A percentile compares a stretch with the other conserved stretches of the same genome.
Conservation (phyloP, 2,797 vertebrate species). For the Brachyrhaphis roseni region DNA sequence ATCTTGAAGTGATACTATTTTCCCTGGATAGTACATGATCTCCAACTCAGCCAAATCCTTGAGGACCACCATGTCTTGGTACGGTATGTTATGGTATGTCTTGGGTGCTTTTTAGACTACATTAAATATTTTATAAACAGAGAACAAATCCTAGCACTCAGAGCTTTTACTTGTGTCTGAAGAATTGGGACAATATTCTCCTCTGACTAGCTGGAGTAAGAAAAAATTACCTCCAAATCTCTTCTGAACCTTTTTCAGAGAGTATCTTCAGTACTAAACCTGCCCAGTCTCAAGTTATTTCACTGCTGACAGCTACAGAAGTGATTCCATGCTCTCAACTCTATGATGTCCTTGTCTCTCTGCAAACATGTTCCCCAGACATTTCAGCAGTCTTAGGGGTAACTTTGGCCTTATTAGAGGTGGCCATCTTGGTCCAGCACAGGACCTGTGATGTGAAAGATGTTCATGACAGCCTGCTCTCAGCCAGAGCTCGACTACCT, state of each 20-base stretch:
- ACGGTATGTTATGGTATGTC: no score
- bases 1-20: not conserved
- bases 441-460: conserved; percentile 33
- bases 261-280: conserved; percentile 1
- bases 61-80: conserved; percentile 1
- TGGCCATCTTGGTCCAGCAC: conserved; percentile 14
- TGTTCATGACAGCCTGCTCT: conserved; percentile 37
- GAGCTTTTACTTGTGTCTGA: conserved; percentile 1
- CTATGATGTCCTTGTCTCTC: conserved; percentile 16
- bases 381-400: conserved; percentile 33
- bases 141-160: conserved; percentile 15
- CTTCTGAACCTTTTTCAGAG: not conserved
- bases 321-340: conserved; percentile 8
- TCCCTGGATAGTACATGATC: conserved; percentile 4
- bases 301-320: conserved; percentile 15
- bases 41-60: conserved; percentile 18
- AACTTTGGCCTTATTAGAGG: conserved; percentile 57
- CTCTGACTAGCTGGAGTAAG: not conserved
- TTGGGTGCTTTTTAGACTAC: not conserved
- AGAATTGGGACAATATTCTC: conserved; percentile 8
- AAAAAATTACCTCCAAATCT: not conserved
- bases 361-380: conserved; percentile 33
- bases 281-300: not conserved
- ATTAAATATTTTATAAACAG: conserved; percentile 21
- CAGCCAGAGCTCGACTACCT: conserved; percentile 41